A percentile compares a stretch with the other conserved stretches of the same genome.
These are phyloP conservation scores for Pharmacophagus antenor DNA, from an alignment of 2,888 invertebrate genomes.

Conservation along the genomic window DNA sequence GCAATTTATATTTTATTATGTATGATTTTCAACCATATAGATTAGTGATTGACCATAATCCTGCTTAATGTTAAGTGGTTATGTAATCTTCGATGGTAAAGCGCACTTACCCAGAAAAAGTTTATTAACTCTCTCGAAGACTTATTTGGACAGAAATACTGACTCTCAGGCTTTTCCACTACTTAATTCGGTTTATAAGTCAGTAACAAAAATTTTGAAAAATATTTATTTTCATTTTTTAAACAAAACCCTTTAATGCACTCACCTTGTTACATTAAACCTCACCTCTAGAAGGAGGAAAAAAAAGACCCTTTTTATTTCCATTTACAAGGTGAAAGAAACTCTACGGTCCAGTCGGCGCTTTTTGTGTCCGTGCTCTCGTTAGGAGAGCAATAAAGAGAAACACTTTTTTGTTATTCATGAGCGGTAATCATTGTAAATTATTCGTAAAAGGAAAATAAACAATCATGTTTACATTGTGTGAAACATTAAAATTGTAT, in stretches of 20 bases:
- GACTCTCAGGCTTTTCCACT: no score
- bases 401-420: slow-evolving; percentile 30
- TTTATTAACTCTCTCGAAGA: no score
- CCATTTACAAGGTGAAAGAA: slow-evolving; percentile 30
- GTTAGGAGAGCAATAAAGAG: slow-evolving; percentile 28
- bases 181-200: not conserved
- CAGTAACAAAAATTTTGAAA: not conserved
- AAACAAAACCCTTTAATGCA: slow-evolving; percentile 23
- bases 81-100: no score
- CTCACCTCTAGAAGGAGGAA: slow-evolving; percentile 27
- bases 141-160: no score
- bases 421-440: slow-evolving; percentile 28
- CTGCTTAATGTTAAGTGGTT: no score
- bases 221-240: slow-evolving; percentile 6
- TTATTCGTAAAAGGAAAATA: slow-evolving; percentile 22
- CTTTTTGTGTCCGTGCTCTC: slow-evolving; percentile 28
- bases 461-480: slow-evolving; percentile 13
- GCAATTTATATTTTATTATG: no score
- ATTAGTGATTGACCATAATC: no score
- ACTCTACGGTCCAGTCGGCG: slow-evolving; percentile 25
- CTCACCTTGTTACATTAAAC: slow-evolving; percentile 26
- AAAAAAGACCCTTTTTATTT: slow-evolving; percentile 27
- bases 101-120: no score
- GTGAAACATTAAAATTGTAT: not conserved
- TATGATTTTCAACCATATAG: no score